phyloP scores from a whole-genome alignment of 2,113 vertebrate genomes.

The Leucopternis melanops region DNA sequence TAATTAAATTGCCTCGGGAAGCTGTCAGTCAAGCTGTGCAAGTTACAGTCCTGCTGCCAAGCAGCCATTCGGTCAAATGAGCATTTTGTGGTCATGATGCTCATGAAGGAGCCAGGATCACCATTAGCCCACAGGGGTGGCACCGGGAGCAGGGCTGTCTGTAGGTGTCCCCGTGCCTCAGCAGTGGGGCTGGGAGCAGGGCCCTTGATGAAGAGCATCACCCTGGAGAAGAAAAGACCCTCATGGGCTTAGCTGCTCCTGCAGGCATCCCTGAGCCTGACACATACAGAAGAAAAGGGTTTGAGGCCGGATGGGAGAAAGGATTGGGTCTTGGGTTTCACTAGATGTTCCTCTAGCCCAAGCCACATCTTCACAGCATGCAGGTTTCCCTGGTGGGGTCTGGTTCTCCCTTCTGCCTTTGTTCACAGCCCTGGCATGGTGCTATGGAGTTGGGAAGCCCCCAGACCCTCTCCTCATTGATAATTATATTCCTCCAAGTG shows the following conservation, averaged over 20 bases:
- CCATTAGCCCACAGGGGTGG: not conserved
- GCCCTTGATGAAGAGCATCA: not conserved
- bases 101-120: not conserved
- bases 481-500: not conserved
- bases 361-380: not conserved
- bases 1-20: slow-evolving; percentile 18
- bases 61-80: not conserved
- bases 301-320: not conserved
- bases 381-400: not conserved
- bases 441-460: not conserved
- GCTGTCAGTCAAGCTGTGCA: not conserved
- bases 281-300: not conserved
- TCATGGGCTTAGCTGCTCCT: not conserved
- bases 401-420: not conserved
- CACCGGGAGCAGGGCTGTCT: not conserved
- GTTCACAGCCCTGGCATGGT: not conserved
- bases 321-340: not conserved
- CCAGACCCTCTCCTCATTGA: not conserved
- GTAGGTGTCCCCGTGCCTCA: not conserved
- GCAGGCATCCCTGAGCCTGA: not conserved
- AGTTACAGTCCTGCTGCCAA: not conserved
- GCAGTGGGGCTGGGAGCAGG: not conserved
- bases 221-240: not conserved
- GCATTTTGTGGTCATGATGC: not conserved
- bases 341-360: not conserved